Percentiles rank a stretch among this genome's conserved stretches.
phyloP scores from a whole-genome alignment of 2,797 vertebrate genomes.

The Silurus lanzhouensis region DNA sequence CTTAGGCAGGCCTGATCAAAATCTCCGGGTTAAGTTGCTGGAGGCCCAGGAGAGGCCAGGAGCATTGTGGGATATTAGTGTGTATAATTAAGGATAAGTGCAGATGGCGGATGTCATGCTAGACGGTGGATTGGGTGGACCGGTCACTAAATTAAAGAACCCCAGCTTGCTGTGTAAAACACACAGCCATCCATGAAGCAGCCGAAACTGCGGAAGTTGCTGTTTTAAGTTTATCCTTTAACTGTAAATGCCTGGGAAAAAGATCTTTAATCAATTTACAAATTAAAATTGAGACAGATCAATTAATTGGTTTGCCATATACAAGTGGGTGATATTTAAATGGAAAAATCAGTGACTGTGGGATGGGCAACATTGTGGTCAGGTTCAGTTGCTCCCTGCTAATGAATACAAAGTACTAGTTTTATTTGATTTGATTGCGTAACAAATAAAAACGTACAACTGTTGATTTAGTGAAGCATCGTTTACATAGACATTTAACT shows the following conservation, averaged over 20 bases:
- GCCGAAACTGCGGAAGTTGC: not conserved
- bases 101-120: constrained; percentile 54
- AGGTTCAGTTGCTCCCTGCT: not conserved
- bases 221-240: not conserved
- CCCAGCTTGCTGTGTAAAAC: not conserved
- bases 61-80: constrained; percentile 56
- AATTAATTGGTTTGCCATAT: not conserved
- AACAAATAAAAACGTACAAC: not conserved
- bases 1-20: constrained; percentile 59
- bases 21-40: constrained; percentile 57
- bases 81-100: constrained; percentile 56
- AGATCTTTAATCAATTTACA: not conserved
- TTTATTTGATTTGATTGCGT: not conserved
- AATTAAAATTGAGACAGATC: not conserved
- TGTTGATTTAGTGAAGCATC: not conserved
- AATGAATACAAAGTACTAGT: not conserved
- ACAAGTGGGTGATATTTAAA: not conserved
- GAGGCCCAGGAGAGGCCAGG: constrained; percentile 53
- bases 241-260: not conserved
- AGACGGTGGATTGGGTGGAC: constrained; percentile 49
- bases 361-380: not conserved
- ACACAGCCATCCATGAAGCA: not conserved
- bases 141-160: not conserved
- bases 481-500: not conserved
- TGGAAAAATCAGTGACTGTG: not conserved